Percentiles rank a stretch among this genome's conserved stretches.
Conservation (phyloP, 2,888 invertebrate species). For the Dasysyrphus tricinctus region DNA sequence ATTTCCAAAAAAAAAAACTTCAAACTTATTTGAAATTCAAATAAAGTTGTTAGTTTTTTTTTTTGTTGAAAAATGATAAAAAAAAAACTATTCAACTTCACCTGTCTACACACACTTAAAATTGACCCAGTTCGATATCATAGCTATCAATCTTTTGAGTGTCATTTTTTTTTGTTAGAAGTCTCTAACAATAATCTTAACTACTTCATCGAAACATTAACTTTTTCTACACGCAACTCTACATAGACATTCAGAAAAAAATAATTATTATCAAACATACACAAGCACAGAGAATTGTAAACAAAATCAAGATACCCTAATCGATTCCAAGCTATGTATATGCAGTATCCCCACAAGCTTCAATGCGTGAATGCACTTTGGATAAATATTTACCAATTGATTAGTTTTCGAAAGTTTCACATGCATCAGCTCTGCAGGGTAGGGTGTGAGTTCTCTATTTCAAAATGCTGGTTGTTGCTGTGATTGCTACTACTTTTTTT, state of each 20-base stretch:
- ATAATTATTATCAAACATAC: conserved; percentile 10
- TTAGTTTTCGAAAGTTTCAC: conserved; percentile 69
- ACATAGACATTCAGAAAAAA: neutral
- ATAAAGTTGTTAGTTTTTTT: neutral
- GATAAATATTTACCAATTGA: conserved; percentile 75
- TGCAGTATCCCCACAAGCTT: conserved; percentile 31
- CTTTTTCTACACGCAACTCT: neutral
- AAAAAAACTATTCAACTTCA: conserved; percentile 1
- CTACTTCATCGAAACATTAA: conserved; percentile 22
- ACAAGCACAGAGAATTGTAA: conserved; percentile 32
- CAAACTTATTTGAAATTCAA: conserved; percentile 29
- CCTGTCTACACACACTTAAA: conserved; percentile 35
- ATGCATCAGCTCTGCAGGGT: conserved; percentile 4
- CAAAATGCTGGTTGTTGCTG: neutral
- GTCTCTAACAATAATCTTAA: conserved; percentile 14
- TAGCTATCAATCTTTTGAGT: conserved; percentile 25
- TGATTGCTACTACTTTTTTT: neutral
- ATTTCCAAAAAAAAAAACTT: neutral
- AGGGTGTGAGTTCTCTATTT: conserved; percentile 17
- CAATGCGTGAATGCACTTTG: conserved; percentile 73
- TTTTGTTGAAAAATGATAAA: neutral
- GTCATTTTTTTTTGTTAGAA: conserved; percentile 1
- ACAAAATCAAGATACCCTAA: conserved; percentile 72
- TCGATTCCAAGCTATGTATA: conserved; percentile 59
- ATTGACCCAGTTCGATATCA: conserved; percentile 37